phyloP scores from a whole-genome alignment of 53 echinoderm and acorn worm species.

The Patiria pectinifera region DNA sequence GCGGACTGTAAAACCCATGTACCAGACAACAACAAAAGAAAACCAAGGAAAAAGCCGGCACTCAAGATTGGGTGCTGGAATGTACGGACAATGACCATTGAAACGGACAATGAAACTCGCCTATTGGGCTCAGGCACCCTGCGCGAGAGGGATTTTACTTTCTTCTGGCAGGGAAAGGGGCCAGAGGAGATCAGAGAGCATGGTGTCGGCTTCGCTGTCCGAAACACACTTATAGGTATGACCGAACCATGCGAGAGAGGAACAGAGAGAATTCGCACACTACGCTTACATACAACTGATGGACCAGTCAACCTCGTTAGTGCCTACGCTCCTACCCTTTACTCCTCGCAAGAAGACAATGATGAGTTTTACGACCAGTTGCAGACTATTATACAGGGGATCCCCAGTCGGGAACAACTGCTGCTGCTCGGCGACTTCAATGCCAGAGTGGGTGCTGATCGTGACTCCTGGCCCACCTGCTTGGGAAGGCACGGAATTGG shows the following conservation, averaged over 20 bases:
- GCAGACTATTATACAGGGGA: not conserved
- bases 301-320: constrained; percentile 40
- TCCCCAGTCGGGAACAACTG: not conserved
- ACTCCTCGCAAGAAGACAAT: not conserved
- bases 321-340: constrained; percentile 8
- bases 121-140: not conserved
- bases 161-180: constrained; percentile 24
- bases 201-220: constrained; percentile 37
- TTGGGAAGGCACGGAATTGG: constrained; percentile 2
- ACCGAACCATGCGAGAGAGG: not conserved
- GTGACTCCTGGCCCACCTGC: constrained; percentile 30
- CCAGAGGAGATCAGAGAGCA: constrained; percentile 28
- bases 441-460: constrained; percentile 50
- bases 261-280: constrained; percentile 9
- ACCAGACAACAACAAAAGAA: not conserved
- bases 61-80: not conserved
- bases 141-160: not conserved
- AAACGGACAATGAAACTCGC: not conserved
- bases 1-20: not conserved
- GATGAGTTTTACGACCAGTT: constrained; percentile 45
- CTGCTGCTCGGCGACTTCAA: not conserved
- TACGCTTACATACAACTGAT: constrained; percentile 27
- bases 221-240: not conserved
- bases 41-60: no score
- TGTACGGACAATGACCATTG: not conserved